phyloP scores from a whole-genome alignment of 2,797 vertebrate species.

The Lepilemur septentrionalis region DNA sequence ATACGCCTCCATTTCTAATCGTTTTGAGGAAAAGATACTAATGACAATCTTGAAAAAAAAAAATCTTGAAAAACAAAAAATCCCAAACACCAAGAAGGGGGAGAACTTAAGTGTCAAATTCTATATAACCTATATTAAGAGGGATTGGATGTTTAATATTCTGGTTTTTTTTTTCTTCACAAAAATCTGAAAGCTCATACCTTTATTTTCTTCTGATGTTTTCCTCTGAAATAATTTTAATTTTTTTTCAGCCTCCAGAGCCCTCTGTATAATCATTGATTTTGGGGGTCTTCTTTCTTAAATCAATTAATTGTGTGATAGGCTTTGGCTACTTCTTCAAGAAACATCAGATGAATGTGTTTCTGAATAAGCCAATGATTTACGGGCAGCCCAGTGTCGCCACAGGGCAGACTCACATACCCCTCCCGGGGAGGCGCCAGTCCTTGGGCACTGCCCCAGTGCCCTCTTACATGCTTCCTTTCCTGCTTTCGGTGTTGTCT shows the following conservation, averaged over 20 bases:
- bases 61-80: not conserved
- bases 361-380: not conserved
- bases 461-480: accelerated
- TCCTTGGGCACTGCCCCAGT: accelerated
- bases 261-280: not conserved
- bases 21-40: not conserved
- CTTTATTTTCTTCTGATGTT: not conserved
- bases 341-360: not conserved
- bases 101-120: not conserved
- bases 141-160: not conserved
- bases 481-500: accelerated
- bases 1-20: accelerated
- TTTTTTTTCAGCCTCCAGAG: not conserved
- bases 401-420: accelerated
- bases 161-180: not conserved
- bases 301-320: not conserved
- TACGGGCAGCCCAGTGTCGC: accelerated
- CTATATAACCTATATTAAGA: not conserved
- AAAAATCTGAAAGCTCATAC: not conserved
- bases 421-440: accelerated
- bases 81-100: not conserved
- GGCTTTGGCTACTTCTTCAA: not conserved
- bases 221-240: not conserved
- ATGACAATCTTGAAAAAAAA: not conserved
- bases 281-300: not conserved